These are phyloP conservation scores for Dasypolia templi DNA, from an alignment of 2,888 invertebrate genomes.

Conservation along the genomic window DNA sequence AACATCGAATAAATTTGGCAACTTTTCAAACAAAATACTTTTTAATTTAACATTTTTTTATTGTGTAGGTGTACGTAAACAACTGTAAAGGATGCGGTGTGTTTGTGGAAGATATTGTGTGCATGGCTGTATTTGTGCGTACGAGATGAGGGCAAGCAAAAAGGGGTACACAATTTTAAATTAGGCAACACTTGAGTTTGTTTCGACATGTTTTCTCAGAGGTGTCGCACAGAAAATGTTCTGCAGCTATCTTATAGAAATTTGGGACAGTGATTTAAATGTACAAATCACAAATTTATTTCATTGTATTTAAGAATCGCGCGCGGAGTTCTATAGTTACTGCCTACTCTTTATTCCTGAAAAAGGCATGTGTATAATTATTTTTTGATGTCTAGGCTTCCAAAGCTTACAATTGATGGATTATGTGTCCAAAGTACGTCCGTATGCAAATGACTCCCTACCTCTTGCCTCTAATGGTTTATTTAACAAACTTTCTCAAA, in stretches of 20 bases:
- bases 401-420: conserved; percentile 24
- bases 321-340: background rate
- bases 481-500: conserved; percentile 49
- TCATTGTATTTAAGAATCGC: too few relatives aligned
- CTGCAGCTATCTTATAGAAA: background rate
- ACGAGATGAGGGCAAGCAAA: background rate
- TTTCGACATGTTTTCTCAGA: background rate
- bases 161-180: background rate
- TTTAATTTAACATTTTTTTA: conserved; percentile 30
- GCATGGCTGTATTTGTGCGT: background rate
- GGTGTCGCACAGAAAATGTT: background rate
- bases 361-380: background rate
- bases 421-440: conserved; percentile 17
- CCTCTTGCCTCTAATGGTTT: conserved; percentile 29
- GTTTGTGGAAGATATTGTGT: conserved; percentile 9
- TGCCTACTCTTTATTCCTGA: background rate
- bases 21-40: conserved; percentile 47
- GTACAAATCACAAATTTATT: background rate
- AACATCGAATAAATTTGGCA: conserved; percentile 54
- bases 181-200: background rate
- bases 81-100: conserved; percentile 9
- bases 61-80: background rate
- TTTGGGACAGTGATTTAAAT: background rate
- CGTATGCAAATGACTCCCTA: conserved; percentile 38
- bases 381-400: conserved; percentile 16